Evolutionary conservation across 2,113 vertebrate genomes (phyloP).

Genomic region (Platysteira castanea): DNA sequence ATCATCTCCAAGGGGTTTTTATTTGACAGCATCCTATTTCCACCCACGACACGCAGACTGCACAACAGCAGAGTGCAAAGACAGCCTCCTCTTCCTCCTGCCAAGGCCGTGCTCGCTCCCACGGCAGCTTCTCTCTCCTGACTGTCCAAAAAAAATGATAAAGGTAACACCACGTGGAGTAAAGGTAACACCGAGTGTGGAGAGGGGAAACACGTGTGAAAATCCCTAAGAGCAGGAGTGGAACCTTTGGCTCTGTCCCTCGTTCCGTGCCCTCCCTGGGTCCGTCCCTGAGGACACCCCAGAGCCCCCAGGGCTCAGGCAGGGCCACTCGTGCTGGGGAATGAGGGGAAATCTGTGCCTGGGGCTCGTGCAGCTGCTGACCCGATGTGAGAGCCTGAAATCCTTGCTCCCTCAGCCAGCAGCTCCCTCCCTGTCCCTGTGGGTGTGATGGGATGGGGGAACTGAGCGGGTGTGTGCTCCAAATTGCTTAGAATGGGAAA

Average conservation of each 20-base stretch:
- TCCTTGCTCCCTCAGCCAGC: neutral
- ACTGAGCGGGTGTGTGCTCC: neutral
- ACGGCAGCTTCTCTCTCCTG: neutral
- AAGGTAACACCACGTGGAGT: neutral
- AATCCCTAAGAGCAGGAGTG: neutral
- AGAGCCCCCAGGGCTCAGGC: neutral
- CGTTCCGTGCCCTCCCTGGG: neutral
- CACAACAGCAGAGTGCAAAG: neutral
- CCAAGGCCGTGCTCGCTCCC: neutral
- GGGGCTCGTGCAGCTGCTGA: neutral
- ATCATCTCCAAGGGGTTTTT: neutral
- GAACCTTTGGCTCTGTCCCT: neutral
- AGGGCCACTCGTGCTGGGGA: neutral
- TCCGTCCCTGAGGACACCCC: neutral
- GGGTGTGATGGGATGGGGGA: neutral
- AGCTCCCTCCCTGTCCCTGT: neutral
- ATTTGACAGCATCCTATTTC: neutral
- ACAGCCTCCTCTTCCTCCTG: neutral
- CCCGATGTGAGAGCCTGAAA: neutral
- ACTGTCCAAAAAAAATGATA: neutral
- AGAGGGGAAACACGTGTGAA: neutral
- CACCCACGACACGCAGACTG: neutral
- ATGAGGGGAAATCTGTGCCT: neutral
- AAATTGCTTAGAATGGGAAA: neutral
- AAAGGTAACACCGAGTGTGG: neutral